These are phyloP conservation scores for Poeciliopsis occidentalis DNA, from an alignment of 2,113 vertebrate genomes.

Conservation along the genomic window DNA sequence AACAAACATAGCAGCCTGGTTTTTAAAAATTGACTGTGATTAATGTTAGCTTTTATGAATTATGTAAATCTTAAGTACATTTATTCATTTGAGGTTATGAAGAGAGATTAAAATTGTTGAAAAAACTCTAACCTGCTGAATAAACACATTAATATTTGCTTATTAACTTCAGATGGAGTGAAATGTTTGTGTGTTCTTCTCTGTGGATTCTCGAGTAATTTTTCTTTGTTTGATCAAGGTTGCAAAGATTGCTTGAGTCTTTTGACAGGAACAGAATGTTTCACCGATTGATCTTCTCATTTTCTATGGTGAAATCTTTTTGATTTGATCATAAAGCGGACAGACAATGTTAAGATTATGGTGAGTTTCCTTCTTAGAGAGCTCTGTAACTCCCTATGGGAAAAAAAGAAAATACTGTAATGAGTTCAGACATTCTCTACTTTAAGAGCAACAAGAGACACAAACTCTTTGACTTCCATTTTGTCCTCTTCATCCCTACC, in stretches of 20 bases:
- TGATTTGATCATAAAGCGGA: conserved; percentile 28
- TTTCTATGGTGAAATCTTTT: conserved; percentile 30
- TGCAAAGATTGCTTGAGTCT: conserved; percentile 24
- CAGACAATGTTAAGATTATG: conserved; percentile 22
- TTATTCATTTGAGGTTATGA: background rate
- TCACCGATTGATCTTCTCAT: conserved; percentile 22
- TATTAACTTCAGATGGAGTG: no score
- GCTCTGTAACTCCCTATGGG: conserved; percentile 51
- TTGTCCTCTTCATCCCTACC: conserved; percentile 41
- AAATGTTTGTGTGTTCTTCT: background rate
- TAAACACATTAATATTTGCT: background rate
- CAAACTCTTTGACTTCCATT: conserved; percentile 57
- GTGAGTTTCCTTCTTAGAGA: conserved; percentile 41
- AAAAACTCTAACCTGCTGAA: background rate
- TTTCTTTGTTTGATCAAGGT: conserved; percentile 35
- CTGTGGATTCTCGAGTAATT: background rate
- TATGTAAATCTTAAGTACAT: background rate
- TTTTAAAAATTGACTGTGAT: no score
- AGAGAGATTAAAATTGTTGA: background rate
- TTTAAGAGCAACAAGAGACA: conserved; percentile 63
- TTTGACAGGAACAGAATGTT: conserved; percentile 22
- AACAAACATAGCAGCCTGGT: no score
- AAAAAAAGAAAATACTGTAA: conserved; percentile 65
- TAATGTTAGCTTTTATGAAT: background rate
- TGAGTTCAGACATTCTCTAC: conserved; percentile 54